These are phyloP conservation scores for Drosophila nr. perissopoda DNA, from an alignment of 2,888 invertebrate species.

Conservation along the genomic window DNA sequence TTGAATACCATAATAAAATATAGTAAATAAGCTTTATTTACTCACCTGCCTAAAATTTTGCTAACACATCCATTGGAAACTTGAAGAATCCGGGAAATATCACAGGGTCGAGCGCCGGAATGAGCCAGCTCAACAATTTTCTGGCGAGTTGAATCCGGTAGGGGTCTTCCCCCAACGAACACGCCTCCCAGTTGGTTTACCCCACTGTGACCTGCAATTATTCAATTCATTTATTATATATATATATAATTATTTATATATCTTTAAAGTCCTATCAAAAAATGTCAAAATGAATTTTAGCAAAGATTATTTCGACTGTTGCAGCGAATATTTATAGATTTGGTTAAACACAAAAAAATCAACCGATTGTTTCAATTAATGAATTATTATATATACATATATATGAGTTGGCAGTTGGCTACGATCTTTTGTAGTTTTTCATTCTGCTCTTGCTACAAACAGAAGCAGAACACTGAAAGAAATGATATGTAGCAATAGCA, in stretches of 20 bases:
- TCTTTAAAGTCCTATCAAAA: not conserved
- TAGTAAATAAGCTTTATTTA: not conserved
- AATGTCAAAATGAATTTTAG: not conserved
- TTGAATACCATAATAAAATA: not conserved
- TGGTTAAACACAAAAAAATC: not conserved
- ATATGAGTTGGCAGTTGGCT: too few relatives aligned
- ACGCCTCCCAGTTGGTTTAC: constrained; percentile 99
- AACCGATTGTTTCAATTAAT: too few relatives aligned
- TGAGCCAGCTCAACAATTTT: constrained; percentile 99
- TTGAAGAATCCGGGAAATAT: constrained; percentile 98
- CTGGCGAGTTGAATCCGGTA: constrained; percentile 98
- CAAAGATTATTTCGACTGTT: not conserved
- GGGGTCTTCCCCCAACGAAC: constrained; percentile 98
- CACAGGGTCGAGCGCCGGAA: constrained; percentile 98
- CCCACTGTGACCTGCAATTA: constrained; percentile 94
- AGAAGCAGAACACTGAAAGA: not conserved
- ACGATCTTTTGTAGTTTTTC: not conserved
- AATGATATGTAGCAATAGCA: not conserved
- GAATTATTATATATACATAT: too few relatives aligned
- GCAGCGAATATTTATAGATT: not conserved
- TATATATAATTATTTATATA: not conserved
- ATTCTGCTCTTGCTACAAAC: not conserved
- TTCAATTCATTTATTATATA: not conserved
- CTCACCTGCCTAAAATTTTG: constrained; percentile 98
- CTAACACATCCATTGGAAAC: constrained; percentile 99